Percentiles rank a stretch among this genome's conserved stretches.
Evolutionary conservation across 2,888 invertebrate genomes (phyloP).

Genomic region (Sturmia bella): DNA sequence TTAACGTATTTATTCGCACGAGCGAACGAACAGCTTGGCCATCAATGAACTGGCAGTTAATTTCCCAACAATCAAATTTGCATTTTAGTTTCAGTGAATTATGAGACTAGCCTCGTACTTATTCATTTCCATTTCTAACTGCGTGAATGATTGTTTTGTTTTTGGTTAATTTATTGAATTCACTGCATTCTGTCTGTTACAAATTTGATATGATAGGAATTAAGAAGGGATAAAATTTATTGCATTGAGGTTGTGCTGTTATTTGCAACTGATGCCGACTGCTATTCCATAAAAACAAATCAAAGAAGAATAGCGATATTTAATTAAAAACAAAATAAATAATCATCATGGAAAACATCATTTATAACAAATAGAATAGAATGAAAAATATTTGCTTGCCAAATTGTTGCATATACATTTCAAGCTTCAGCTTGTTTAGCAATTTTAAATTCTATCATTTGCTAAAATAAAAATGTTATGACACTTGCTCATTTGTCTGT

Average conservation of each 20-base stretch:
- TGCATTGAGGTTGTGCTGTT: constrained; percentile 35
- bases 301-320: constrained; percentile 32
- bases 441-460: too few species aligned
- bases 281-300: constrained; percentile 10
- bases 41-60: too few species aligned
- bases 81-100: too few species aligned
- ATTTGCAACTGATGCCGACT: constrained; percentile 10
- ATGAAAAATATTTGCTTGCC: too few species aligned
- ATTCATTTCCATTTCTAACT: background rate
- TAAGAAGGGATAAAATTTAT: constrained; percentile 44
- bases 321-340: constrained; percentile 22
- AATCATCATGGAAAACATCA: constrained; percentile 6
- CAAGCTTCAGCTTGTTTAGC: too few species aligned
- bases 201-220: constrained; percentile 44
- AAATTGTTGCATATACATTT: too few species aligned
- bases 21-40: too few species aligned
- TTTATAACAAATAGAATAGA: constrained; percentile 2
- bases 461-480: too few species aligned
- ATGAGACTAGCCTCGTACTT: background rate
- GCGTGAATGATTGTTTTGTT: background rate
- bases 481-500: too few species aligned
- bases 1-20: too few species aligned
- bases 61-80: too few species aligned
- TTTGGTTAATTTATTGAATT: constrained; percentile 26
- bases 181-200: constrained; percentile 37